Evolutionary conservation across 2,888 invertebrate genomes (phyloP).

Genomic region (Drosophila neonasuta): DNA sequence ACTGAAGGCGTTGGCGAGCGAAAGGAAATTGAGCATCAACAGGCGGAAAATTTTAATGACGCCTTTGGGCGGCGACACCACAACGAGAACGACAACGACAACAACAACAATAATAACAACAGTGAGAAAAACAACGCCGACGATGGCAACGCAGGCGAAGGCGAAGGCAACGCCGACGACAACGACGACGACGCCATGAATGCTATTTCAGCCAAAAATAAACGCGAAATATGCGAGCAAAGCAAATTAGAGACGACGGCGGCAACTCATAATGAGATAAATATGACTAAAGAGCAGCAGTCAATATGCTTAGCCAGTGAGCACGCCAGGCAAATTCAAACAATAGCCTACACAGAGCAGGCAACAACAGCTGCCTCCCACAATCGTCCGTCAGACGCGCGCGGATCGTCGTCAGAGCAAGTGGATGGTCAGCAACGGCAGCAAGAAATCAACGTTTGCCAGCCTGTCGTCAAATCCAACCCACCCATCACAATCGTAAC

Average conservation of each 20-base stretch:
- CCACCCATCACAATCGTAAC: slow-evolving; percentile 40
- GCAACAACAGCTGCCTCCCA: slow-evolving; percentile 34
- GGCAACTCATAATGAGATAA: slow-evolving; percentile 65
- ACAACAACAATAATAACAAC: slow-evolving; percentile 11
- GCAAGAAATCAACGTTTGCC: slow-evolving; percentile 27
- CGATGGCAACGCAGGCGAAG: slow-evolving; percentile 17
- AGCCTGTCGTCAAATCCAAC: slow-evolving; percentile 19
- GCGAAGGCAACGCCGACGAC: slow-evolving; percentile 48
- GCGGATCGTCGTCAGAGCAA: slow-evolving; percentile 78
- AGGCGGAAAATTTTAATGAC: slow-evolving; percentile 77
- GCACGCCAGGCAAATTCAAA: slow-evolving; percentile 48
- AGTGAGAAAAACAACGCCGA: slow-evolving; percentile 12
- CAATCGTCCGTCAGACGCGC: slow-evolving; percentile 74
- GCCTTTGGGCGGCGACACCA: slow-evolving; percentile 64
- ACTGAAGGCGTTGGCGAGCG: slow-evolving; percentile 53
- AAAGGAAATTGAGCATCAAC: slow-evolving; percentile 72
- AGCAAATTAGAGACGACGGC: slow-evolving; percentile 62
- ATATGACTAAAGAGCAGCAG: slow-evolving; percentile 71
- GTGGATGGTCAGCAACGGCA: slow-evolving; percentile 66
- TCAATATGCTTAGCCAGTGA: slow-evolving; percentile 68
- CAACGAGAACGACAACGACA: slow-evolving; percentile 25
- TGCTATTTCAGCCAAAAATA: slow-evolving; percentile 70
- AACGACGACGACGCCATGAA: slow-evolving; percentile 63
- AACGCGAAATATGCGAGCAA: slow-evolving; percentile 68
- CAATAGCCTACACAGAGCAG: slow-evolving; percentile 42